phyloP scores from a whole-genome alignment of 2,888 invertebrate genomes.

The Drosophila kokeensis region DNA sequence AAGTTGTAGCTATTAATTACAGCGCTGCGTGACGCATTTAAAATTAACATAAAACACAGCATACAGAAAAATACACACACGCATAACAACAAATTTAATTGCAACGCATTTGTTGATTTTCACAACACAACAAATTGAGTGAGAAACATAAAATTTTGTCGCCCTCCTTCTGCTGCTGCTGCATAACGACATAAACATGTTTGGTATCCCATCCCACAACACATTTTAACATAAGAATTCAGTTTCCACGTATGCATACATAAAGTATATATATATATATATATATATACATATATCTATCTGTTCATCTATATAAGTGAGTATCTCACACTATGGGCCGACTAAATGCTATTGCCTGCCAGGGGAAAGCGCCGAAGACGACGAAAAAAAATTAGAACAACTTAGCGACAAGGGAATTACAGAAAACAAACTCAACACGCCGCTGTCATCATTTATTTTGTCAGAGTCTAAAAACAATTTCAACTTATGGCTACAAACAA shows the following conservation, averaged over 20 bases:
- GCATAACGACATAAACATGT: conserved; percentile 61
- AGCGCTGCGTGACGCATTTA: conserved; percentile 61
- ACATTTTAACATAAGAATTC: conserved; percentile 49
- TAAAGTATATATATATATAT: conserved; percentile 13
- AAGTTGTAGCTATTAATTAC: conserved; percentile 58
- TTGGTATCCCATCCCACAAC: conserved; percentile 54
- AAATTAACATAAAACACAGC: conserved; percentile 71
- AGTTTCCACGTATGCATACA: conserved; percentile 52
- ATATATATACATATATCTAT: conserved; percentile 27
- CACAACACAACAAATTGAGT: conserved; percentile 74
- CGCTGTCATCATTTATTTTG: conserved; percentile 81
- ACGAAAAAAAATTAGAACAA: conserved; percentile 75
- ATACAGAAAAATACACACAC: conserved; percentile 23
- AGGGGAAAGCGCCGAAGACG: conserved; percentile 12
- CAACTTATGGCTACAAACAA: conserved; percentile 79
- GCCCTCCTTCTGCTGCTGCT: conserved; percentile 22
- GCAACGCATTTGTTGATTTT: conserved; percentile 73
- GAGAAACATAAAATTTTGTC: conserved; percentile 75
- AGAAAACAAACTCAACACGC: conserved; percentile 63
- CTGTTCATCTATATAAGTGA: conserved; percentile 65
- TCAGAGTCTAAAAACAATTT: conserved; percentile 75
- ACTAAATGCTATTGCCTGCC: conserved; percentile 23
- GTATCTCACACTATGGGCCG: conserved; percentile 46
- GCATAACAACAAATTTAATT: conserved; percentile 61
- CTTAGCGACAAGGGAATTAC: conserved; percentile 69